Conservation (phyloP, 2,113 vertebrate species). For the Cinclus mexicanus region DNA sequence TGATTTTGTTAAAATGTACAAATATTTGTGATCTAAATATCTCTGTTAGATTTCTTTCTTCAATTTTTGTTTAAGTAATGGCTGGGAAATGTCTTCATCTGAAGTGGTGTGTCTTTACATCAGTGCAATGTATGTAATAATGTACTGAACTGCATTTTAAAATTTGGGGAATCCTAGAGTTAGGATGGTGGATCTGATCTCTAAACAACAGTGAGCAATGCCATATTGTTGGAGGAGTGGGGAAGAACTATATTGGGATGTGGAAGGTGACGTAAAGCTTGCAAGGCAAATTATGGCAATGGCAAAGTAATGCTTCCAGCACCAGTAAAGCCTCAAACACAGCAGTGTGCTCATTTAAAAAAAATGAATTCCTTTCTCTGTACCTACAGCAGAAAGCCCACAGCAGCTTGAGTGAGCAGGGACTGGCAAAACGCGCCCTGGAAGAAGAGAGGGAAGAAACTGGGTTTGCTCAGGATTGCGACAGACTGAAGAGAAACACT, state of each 20-base stretch:
- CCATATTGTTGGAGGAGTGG: background rate
- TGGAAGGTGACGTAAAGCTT: background rate
- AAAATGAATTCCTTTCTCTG: background rate
- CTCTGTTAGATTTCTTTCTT: background rate
- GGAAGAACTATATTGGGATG: background rate
- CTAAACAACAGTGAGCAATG: background rate
- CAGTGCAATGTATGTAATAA: background rate
- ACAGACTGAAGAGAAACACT: background rate
- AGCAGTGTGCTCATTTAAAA: background rate
- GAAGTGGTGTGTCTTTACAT: background rate
- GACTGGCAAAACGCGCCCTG: fast-evolving
- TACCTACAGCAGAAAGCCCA: background rate
- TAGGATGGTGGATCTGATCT: background rate
- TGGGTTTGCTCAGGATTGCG: background rate
- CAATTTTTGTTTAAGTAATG: background rate
- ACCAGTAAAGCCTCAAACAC: background rate
- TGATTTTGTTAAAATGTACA: background rate
- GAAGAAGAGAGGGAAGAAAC: background rate
- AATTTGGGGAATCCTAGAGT: background rate
- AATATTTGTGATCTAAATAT: background rate
- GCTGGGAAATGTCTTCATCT: background rate
- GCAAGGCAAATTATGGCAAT: background rate
- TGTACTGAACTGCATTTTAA: background rate
- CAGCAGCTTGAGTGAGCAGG: background rate
- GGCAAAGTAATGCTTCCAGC: background rate